Evolutionary conservation across 2,113 vertebrate genomes (phyloP), one percentile per base, ranked within the genome.

Genomic region (Oncorhynchus masou): DNA sequence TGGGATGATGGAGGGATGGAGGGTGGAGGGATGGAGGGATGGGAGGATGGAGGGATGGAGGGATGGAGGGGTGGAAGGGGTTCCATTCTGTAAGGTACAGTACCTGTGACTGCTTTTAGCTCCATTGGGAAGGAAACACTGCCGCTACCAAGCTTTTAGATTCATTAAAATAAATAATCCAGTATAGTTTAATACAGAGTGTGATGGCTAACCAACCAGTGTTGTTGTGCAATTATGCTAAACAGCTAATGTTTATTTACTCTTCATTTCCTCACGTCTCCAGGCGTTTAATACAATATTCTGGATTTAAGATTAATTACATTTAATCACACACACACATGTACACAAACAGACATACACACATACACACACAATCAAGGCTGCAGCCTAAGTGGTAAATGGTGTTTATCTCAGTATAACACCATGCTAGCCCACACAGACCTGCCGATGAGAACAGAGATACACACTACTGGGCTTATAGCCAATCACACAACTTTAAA

Each of bases 191-290:
- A 57, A 20, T 7, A 2, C n/a, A 86, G 83, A 83, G 85, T 83
- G 74, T 74, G 68, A 71, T 4, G 72, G 72, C 81, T 79, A 83
- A 85, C 83, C 34, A 68, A 78, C 81, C 67, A 48, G 75, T 78
- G 66, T 70, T 73, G 72, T 82, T 83, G 85, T 86, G 81, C 81
- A 87, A 90, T 88, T 88, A 84, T 89, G 87, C 84, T 88, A 91
- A 91, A 87, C 80, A 65, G 77, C 80, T 79, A 88, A 88, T 87
- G 87, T 91, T 91, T 77, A 34, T 68, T 89, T 89, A 79, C 78
- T 73, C 76, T 76, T 88, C 82, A 88, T 90, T 89, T 90, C 73
- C 79, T 77, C 15, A 68, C 34, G 72, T 83, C 87, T 88, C 80
- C 77, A 69, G 84, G 80, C 19, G 11, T 54, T 54, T 54, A 54